phyloP scores from a whole-genome alignment of 2,888 invertebrate genomes.

The Xestia c-nigrum region DNA sequence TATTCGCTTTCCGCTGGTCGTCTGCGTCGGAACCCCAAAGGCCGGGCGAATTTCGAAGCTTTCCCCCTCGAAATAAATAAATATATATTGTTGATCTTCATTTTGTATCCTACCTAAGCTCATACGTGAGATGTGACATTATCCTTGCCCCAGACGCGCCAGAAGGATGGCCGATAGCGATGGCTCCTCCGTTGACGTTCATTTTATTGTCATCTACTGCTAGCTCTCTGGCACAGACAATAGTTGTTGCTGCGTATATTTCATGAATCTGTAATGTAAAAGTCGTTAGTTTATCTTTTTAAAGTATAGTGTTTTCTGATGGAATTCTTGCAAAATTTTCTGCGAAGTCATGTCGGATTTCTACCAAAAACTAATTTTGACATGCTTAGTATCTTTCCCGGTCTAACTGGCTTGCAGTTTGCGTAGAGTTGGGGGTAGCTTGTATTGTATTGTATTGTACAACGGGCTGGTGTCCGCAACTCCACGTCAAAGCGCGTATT shows the following conservation, averaged over 20 bases:
- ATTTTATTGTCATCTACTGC: constrained; percentile 95
- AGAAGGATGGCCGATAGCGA: constrained; percentile 98
- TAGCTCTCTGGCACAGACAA: constrained; percentile 93
- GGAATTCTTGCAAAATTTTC: background rate
- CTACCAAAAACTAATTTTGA: background rate
- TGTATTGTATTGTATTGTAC: too few species aligned
- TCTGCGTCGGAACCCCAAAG: background rate
- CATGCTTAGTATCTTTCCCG: background rate
- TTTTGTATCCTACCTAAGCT: background rate
- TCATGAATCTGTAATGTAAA: constrained; percentile 91
- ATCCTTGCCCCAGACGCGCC: constrained; percentile 96
- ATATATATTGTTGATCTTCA: background rate
- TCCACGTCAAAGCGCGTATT: too few species aligned
- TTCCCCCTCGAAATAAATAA: background rate
- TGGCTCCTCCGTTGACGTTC: constrained; percentile 98
- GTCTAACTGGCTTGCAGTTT: background rate
- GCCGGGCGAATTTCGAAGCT: background rate
- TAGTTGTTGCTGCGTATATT: constrained; percentile 20
- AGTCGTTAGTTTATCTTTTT: background rate
- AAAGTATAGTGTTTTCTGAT: background rate
- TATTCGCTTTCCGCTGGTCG: background rate
- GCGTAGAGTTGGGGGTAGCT: too few species aligned
- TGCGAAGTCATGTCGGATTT: background rate
- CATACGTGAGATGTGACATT: constrained; percentile 15
- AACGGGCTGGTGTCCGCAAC: too few species aligned